Percentiles rank a stretch among this genome's conserved stretches.
phyloP scores from a whole-genome alignment of 1,140 invertebrate species.

The Trichoplusia ni region DNA sequence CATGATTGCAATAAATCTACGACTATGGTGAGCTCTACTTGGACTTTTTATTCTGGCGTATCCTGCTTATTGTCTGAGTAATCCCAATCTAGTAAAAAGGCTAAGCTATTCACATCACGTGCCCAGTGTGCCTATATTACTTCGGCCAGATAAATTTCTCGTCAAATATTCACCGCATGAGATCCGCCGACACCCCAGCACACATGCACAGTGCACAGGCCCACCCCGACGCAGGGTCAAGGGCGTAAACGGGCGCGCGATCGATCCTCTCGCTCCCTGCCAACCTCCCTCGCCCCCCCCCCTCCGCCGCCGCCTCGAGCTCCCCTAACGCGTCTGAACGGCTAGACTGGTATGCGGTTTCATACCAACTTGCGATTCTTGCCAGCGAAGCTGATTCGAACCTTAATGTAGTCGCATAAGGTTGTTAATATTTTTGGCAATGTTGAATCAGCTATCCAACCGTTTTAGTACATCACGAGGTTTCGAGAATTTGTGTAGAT shows the following conservation, averaged over 20 bases:
- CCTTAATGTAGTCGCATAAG: background rate
- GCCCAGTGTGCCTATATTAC: no score
- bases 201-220: slow-evolving; percentile 18
- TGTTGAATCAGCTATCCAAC: background rate
- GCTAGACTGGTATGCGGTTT: slow-evolving; percentile 40
- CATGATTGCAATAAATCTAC: no score
- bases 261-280: no score
- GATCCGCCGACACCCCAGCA: slow-evolving; percentile 19
- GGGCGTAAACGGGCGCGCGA: slow-evolving; percentile 48
- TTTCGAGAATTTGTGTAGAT: slow-evolving; percentile 5
- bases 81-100: no score
- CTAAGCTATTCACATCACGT: no score
- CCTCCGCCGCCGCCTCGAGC: background rate
- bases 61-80: no score
- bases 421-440: background rate
- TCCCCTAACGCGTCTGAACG: slow-evolving; percentile 12
- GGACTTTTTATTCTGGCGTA: no score
- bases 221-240: slow-evolving; percentile 47
- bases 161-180: slow-evolving; percentile 23
- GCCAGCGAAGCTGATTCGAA: background rate
- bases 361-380: background rate
- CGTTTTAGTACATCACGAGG: background rate
- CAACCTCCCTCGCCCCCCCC: background rate
- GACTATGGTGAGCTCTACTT: no score
- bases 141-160: no score